A percentile compares a stretch with the other conserved stretches of the same genome.
Conservation (phyloP, 2,888 invertebrate species). For the Drosophila niveifrons region DNA sequence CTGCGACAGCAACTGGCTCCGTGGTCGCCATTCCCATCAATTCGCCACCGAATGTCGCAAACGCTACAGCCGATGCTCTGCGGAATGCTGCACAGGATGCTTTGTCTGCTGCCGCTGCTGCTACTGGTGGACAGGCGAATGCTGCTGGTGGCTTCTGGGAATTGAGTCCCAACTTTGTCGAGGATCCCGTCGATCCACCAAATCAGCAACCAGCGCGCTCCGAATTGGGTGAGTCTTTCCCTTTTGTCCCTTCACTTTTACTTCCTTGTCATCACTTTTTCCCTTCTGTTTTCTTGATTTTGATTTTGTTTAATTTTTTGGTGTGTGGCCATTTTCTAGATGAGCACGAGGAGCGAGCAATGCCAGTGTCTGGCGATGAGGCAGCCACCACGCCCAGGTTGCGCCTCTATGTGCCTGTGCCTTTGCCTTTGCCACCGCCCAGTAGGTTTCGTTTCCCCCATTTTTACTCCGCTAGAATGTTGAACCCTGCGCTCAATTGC, state of each 20-base stretch:
- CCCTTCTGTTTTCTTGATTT: neutral
- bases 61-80: neutral
- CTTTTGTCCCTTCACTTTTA: neutral
- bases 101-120: neutral
- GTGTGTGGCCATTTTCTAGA: conserved; percentile 58
- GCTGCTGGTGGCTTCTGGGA: no score
- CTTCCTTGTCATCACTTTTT: neutral
- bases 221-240: neutral
- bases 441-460: conserved; percentile 58
- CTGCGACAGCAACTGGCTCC: neutral
- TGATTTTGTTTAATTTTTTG: neutral
- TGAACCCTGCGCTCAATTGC: neutral
- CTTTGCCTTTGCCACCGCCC: conserved; percentile 62
- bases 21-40: conserved; percentile 1
- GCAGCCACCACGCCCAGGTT: conserved; percentile 57
- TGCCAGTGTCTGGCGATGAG: conserved; percentile 23
- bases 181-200: conserved; percentile 81
- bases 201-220: neutral
- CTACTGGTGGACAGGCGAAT: neutral
- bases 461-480: neutral
- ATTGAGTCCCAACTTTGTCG: conserved; percentile 49
- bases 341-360: conserved; percentile 39
- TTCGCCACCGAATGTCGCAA: neutral
- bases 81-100: neutral
- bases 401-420: conserved; percentile 70